Evolutionary conservation across 2,797 vertebrate genomes (phyloP).

Genomic region (Molossus alvarezi): DNA sequence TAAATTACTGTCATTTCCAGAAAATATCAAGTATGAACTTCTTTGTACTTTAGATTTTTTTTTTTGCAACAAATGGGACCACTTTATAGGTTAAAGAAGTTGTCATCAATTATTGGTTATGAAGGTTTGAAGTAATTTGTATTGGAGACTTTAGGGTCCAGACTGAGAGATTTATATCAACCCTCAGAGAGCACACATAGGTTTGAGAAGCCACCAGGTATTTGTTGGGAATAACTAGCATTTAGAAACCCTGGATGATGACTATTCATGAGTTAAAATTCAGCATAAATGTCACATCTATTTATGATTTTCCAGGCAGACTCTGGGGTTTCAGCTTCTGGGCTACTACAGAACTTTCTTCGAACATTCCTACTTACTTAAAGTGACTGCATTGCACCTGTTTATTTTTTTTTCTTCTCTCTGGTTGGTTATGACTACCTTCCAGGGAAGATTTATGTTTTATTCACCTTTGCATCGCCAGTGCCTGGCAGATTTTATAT

Average conservation of each 20-base stretch:
- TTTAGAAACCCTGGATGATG: conserved; percentile 11
- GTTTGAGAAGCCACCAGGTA: conserved; percentile 11
- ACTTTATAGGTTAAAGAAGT: conserved; percentile 53
- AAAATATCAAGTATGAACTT: conserved; percentile 41
- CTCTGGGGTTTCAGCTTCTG: background rate
- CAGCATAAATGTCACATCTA: background rate
- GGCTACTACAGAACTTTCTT: background rate
- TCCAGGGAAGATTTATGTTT: conserved; percentile 37
- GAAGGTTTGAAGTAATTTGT: conserved; percentile 47
- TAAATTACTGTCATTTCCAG: conserved; percentile 61
- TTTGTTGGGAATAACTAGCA: background rate
- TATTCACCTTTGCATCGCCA: conserved; percentile 20
- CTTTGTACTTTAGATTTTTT: background rate
- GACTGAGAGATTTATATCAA: conserved; percentile 17
- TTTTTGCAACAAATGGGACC: background rate
- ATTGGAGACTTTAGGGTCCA: background rate
- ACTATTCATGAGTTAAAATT: conserved; percentile 46
- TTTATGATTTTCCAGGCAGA: conserved; percentile 15
- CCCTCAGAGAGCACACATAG: background rate
- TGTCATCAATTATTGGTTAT: background rate
- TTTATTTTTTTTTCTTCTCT: conserved; percentile 1
- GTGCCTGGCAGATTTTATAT: background rate
- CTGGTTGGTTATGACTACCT: background rate
- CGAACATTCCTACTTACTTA: background rate
- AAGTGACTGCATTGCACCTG: background rate